Conservation (phyloP, 2,113 vertebrate species). For the Ictalurus furcatus region DNA sequence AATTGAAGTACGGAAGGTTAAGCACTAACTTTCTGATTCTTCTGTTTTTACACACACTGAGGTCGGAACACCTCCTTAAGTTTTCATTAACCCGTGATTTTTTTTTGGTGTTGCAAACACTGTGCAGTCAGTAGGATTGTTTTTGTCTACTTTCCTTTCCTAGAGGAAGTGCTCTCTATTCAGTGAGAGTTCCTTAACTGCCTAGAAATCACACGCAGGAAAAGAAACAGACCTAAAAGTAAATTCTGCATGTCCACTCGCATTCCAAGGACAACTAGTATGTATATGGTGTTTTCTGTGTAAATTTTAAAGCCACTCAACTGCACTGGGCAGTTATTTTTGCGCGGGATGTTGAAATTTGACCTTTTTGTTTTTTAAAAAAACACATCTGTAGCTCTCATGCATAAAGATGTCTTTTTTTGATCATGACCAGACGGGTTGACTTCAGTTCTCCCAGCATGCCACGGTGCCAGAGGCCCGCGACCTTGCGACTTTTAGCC, state of each 20-base stretch:
- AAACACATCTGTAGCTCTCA: neutral
- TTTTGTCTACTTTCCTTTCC: conserved; percentile 29
- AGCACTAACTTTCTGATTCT: neutral
- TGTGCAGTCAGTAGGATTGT: neutral
- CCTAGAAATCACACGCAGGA: conserved; percentile 14
- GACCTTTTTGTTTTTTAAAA: neutral
- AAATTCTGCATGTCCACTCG: neutral
- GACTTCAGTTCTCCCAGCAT: conserved; percentile 25
- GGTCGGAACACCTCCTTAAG: neutral
- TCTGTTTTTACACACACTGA: neutral
- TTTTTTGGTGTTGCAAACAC: neutral
- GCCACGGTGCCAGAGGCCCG: neutral
- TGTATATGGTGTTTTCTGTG: neutral
- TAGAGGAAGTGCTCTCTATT: conserved; percentile 32
- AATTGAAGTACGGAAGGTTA: neutral
- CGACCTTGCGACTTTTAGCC: conserved; percentile 21
- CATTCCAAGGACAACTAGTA: neutral
- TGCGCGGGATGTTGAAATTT: neutral
- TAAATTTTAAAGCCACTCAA: neutral
- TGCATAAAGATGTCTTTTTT: conserved; percentile 1
- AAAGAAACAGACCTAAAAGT: conserved; percentile 21
- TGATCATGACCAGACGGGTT: conserved; percentile 21
- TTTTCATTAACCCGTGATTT: neutral
- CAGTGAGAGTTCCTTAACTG: conserved; percentile 28
- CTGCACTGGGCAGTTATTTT: neutral